Evolutionary conservation across 2,888 invertebrate species (phyloP).

Genomic region (Pyralis farinalis): DNA sequence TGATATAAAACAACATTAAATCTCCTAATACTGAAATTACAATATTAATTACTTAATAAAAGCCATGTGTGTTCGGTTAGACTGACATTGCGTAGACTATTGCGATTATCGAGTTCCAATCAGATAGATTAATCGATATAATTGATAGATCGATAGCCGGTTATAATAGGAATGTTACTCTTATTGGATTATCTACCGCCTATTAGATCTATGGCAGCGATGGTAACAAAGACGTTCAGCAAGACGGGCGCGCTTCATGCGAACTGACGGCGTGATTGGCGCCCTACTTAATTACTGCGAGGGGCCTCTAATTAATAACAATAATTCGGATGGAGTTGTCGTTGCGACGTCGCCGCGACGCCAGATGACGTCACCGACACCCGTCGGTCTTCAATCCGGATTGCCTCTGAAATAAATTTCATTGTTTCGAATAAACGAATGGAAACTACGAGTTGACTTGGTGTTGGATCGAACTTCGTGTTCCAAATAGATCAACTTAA

Average conservation of each 20-base stretch:
- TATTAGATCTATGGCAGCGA: constrained; percentile 42
- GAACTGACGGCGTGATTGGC: constrained; percentile 71
- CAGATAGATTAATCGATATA: too few relatives aligned
- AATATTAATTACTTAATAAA: too few relatives aligned
- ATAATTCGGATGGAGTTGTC: constrained; percentile 63
- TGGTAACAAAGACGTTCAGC: constrained; percentile 73
- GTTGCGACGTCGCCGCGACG: constrained; percentile 28
- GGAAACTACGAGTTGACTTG: constrained; percentile 13
- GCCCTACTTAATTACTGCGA: constrained; percentile 76
- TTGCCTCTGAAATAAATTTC: constrained; percentile 41
- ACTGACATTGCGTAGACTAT: too few relatives aligned
- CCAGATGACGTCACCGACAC: constrained; percentile 65
- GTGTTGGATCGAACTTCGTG: constrained; percentile 4
- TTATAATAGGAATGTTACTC: too few relatives aligned
- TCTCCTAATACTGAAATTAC: too few relatives aligned
- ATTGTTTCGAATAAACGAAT: constrained; percentile 36
- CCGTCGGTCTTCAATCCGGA: constrained; percentile 36
- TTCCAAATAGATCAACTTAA: neutral
- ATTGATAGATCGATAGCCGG: too few relatives aligned
- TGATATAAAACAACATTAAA: too few relatives aligned
- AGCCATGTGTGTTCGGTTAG: too few relatives aligned
- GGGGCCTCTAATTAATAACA: constrained; percentile 78
- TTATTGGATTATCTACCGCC: constrained; percentile 23
- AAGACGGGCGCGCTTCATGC: constrained; percentile 59
- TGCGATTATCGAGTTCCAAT: too few relatives aligned